These are phyloP conservation scores for Leptoteleia sp. DNA, from an alignment of 1,140 invertebrate genomes.

Conservation along the genomic window DNA sequence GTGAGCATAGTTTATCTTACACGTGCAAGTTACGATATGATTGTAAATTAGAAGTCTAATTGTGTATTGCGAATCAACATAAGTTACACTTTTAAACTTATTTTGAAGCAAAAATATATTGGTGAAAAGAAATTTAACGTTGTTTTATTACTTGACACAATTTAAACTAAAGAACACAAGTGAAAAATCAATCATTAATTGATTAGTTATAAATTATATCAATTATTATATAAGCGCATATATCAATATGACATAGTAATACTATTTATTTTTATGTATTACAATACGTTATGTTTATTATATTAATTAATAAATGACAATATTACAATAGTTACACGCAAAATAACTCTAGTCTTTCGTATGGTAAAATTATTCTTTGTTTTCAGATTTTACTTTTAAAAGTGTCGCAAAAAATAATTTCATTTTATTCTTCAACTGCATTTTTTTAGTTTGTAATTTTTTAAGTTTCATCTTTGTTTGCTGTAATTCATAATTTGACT, in stretches of 20 bases:
- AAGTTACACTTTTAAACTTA: conserved; percentile 50
- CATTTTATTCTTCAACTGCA: conserved; percentile 21
- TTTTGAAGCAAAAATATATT: conserved; percentile 51
- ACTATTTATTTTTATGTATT: not conserved
- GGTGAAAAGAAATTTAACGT: conserved; percentile 16
- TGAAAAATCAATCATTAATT: no score
- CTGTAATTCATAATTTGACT: not conserved
- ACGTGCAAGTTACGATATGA: conserved; percentile 31
- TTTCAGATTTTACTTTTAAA: conserved; percentile 11
- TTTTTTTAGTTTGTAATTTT: conserved; percentile 2
- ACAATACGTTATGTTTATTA: not conserved
- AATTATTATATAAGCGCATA: not conserved
- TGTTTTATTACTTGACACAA: not conserved
- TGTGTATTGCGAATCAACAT: conserved; percentile 27
- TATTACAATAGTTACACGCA: not conserved
- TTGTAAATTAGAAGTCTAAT: conserved; percentile 38
- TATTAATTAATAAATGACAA: not conserved
- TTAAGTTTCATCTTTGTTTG: not conserved
- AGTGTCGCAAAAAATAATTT: conserved; percentile 18
- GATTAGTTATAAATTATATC: not conserved
- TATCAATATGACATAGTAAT: not conserved
- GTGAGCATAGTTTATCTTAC: conserved; percentile 56
- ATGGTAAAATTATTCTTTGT: no score
- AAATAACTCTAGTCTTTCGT: no score
- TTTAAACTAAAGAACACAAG: no score